Conservation (phyloP, 2,797 vertebrate genomes). For the Mormyrus hasselquistii region DNA sequence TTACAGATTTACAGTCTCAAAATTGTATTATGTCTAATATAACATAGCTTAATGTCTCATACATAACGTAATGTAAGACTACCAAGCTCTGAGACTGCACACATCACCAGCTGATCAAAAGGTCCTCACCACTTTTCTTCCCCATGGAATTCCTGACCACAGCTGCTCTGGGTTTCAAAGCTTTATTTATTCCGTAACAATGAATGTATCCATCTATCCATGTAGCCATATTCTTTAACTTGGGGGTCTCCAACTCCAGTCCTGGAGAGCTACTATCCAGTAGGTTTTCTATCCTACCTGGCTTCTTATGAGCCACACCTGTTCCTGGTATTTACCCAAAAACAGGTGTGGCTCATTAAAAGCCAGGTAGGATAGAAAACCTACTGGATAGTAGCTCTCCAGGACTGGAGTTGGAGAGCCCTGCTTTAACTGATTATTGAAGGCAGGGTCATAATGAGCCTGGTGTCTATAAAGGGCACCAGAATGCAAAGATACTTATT, state of each 20-base stretch:
- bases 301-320: no score
- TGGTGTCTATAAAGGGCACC: neutral
- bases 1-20: neutral
- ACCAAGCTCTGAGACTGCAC: neutral
- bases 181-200: neutral
- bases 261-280: no score
- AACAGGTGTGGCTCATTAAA: no score
- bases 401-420: no score
- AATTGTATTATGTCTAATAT: neutral
- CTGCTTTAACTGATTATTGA: neutral
- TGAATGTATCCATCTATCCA: neutral
- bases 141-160: neutral
- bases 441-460: neutral
- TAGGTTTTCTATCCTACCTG: no score
- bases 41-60: neutral
- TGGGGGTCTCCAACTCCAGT: no score
- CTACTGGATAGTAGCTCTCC: no score
- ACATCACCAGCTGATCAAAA: neutral
- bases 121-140: neutral
- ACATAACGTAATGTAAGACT: neutral
- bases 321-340: no score
- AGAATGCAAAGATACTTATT: neutral
- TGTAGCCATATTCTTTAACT: neutral
- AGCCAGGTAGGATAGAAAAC: no score
- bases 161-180: neutral